Evolutionary conservation across 2,888 invertebrate genomes (phyloP).

Genomic region (Aporophyla lueneburgensis): DNA sequence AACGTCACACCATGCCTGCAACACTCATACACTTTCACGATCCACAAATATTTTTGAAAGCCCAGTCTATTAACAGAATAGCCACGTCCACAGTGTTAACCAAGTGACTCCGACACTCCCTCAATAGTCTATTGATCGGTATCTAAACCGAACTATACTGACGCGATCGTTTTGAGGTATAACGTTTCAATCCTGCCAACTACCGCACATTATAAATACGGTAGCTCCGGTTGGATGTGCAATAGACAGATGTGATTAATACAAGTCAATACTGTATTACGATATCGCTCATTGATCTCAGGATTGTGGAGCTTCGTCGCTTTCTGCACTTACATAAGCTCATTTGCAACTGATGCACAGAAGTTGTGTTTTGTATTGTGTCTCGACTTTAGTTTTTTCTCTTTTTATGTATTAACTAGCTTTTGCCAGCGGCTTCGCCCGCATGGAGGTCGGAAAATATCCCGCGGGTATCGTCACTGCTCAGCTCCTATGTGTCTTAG

Average conservation of each 20-base stretch:
- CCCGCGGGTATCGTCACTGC: too few species aligned
- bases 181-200: conserved; percentile 56
- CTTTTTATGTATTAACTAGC: not conserved
- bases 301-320: not conserved
- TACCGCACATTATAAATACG: conserved; percentile 63
- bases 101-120: conserved; percentile 54
- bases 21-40: not conserved
- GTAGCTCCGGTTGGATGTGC: conserved; percentile 41
- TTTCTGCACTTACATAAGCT: conserved; percentile 3
- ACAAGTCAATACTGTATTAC: conserved; percentile 49
- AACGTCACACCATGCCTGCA: not conserved
- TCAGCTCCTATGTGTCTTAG: too few species aligned
- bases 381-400: not conserved
- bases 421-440: too few species aligned
- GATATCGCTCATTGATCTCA: conserved; percentile 36
- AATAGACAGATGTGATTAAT: conserved; percentile 53
- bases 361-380: not conserved
- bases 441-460: too few species aligned
- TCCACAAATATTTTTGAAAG: not conserved
- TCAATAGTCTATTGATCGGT: conserved; percentile 64
- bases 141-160: conserved; percentile 62
- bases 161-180: conserved; percentile 61
- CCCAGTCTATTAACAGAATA: conserved; percentile 43
- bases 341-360: not conserved
- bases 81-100: conserved; percentile 47